phyloP scores from a whole-genome alignment of 2,888 invertebrate species.

The Calameuta idolon region DNA sequence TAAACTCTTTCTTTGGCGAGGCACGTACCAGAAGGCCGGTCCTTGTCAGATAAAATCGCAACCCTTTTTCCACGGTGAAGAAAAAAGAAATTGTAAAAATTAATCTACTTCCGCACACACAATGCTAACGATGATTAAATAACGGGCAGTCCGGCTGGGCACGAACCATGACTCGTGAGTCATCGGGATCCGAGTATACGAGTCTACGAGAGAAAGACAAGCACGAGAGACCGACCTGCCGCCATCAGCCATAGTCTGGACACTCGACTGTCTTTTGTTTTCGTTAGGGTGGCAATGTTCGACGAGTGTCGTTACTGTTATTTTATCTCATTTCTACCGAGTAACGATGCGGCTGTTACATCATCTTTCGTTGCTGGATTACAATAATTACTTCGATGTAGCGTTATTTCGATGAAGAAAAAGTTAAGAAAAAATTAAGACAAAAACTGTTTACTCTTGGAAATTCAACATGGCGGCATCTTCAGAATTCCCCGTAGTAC shows the following conservation, averaged over 20 bases:
- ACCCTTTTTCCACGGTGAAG: constrained; percentile 19
- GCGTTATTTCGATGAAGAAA: not conserved
- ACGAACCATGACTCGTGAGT: constrained; percentile 38
- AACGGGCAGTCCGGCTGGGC: constrained; percentile 29
- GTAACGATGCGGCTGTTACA: not conserved
- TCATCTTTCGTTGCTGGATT: not conserved
- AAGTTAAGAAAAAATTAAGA: not conserved
- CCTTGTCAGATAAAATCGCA: not conserved
- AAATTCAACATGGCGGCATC: not conserved
- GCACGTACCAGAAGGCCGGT: constrained; percentile 30
- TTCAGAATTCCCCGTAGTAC: not conserved
- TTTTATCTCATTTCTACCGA: not conserved
- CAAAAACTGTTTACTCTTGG: not conserved
- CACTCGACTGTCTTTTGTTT: constrained; percentile 18
- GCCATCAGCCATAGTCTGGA: not conserved
- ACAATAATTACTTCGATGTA: not conserved
- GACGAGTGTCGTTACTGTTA: not conserved
- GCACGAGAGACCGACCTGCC: not conserved
- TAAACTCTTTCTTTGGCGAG: constrained; percentile 38
- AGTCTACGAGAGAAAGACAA: not conserved
- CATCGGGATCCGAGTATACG: constrained; percentile 18
- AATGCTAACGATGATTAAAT: constrained; percentile 54
- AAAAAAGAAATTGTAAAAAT: constrained; percentile 34
- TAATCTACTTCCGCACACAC: constrained; percentile 24
- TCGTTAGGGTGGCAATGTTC: constrained; percentile 7